These are phyloP conservation scores for Naja naja DNA, from an alignment of 2,113 vertebrate genomes.

Conservation along the genomic window DNA sequence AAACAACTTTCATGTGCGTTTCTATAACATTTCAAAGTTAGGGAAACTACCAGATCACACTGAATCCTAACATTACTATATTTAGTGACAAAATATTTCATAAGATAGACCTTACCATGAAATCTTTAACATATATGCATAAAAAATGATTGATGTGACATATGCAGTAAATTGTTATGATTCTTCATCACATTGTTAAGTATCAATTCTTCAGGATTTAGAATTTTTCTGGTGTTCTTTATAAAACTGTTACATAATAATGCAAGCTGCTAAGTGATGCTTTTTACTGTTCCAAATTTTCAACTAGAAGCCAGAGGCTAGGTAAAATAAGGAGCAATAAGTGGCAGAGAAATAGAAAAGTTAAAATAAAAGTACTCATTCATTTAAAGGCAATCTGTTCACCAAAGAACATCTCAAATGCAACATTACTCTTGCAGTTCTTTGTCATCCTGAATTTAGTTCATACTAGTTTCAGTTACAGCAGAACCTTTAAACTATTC, in stretches of 20 bases:
- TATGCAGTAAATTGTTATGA: not conserved
- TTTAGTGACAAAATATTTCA: not conserved
- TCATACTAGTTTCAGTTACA: not conserved
- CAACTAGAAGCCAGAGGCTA: not conserved
- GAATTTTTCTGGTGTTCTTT: constrained; percentile 23
- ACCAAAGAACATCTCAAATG: not conserved
- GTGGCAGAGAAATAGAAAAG: not conserved
- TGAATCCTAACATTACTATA: not conserved
- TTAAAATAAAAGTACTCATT: not conserved
- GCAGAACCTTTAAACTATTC: constrained; percentile 22
- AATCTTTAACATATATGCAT: not conserved
- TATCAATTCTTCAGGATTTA: constrained; percentile 25
- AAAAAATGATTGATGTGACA: not conserved
- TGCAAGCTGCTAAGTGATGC: not conserved
- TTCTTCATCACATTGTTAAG: constrained; percentile 16
- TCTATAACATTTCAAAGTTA: not conserved
- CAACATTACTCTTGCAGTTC: not conserved
- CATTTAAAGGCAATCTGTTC: constrained; percentile 13
- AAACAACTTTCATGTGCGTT: not conserved
- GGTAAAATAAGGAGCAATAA: not conserved
- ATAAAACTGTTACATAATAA: not conserved
- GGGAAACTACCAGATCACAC: not conserved
- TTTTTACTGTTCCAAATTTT: constrained; percentile 4
- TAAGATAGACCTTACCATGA: not conserved
- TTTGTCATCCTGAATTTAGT: not conserved